A percentile compares a stretch with the other conserved stretches of the same genome.
phyloP scores from a whole-genome alignment of 2,888 invertebrate genomes.

The Nomada ferruginata region DNA sequence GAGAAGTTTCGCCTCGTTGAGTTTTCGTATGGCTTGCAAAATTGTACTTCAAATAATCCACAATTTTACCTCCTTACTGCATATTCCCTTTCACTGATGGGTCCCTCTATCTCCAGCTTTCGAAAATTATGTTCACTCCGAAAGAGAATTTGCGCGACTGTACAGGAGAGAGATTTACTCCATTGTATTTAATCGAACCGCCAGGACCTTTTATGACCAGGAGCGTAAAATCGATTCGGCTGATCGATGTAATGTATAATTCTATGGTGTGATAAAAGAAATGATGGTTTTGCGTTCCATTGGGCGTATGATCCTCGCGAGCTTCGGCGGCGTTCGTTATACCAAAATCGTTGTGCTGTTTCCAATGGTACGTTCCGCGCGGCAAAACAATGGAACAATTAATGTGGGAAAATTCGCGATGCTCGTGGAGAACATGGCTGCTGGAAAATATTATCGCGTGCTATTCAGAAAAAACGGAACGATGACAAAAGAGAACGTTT shows the following conservation, averaged over 20 bases:
- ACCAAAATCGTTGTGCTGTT: neutral
- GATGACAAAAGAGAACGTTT: neutral
- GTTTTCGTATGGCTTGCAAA: neutral
- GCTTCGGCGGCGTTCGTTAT: constrained; percentile 6
- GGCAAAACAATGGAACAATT: neutral
- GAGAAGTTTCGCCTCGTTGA: constrained; percentile 50
- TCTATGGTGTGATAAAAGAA: constrained; percentile 26
- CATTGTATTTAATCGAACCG: neutral
- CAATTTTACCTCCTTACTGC: no score
- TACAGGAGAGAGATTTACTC: neutral
- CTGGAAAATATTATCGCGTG: neutral
- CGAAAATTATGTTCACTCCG: neutral
- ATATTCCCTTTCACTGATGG: no score
- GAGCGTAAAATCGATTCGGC: neutral
- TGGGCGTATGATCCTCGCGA: neutral
- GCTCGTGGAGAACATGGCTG: neutral
- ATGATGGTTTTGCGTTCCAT: neutral
- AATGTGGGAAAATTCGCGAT: neutral
- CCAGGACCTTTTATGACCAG: neutral
- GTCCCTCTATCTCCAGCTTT: neutral
- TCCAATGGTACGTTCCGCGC: no score
- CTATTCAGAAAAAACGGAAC: no score
- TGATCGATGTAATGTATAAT: constrained; percentile 5
- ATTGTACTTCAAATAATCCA: neutral
- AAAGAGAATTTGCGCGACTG: neutral